Percentiles rank a stretch among this genome's conserved stretches.
phyloP scores from a whole-genome alignment of 2,113 vertebrate species.

The Brachionichthys hirsutus region DNA sequence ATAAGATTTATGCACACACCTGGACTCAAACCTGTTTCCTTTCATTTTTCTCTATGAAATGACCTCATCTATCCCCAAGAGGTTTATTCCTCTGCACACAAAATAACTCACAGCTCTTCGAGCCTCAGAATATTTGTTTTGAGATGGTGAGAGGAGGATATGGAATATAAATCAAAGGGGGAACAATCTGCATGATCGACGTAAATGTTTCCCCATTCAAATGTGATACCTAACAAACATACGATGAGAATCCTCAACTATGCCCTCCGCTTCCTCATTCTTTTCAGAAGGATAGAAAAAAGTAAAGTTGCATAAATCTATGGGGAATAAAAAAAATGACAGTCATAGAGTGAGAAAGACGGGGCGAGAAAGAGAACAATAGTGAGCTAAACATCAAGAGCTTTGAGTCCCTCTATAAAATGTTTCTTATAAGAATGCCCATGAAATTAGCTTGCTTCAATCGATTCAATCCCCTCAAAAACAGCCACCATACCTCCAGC shows the following conservation, averaged over 20 bases:
- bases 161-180: conserved; percentile 13
- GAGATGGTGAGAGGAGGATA: conserved; percentile 8
- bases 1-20: neutral
- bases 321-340: conserved; percentile 45
- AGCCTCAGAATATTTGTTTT: conserved; percentile 2
- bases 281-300: conserved; percentile 36
- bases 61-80: neutral
- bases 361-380: conserved; percentile 40
- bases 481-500: conserved; percentile 54
- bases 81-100: neutral
- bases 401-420: conserved; percentile 65
- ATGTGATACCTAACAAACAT: conserved; percentile 44
- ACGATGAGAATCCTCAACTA: conserved; percentile 19
- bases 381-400: conserved; percentile 48
- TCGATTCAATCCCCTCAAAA: conserved; percentile 65
- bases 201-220: conserved; percentile 61
- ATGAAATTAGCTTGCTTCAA: conserved; percentile 71
- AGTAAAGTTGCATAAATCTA: conserved; percentile 48
- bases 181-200: conserved; percentile 37
- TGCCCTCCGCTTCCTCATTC: conserved; percentile 18
- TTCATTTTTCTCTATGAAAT: conserved; percentile 4
- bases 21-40: neutral
- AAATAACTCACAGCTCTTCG: neutral
- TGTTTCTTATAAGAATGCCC: conserved; percentile 66
- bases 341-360: conserved; percentile 26